Evolutionary conservation across 2,797 vertebrate genomes (phyloP).

Genomic region (Synaphobranchus kaupii): DNA sequence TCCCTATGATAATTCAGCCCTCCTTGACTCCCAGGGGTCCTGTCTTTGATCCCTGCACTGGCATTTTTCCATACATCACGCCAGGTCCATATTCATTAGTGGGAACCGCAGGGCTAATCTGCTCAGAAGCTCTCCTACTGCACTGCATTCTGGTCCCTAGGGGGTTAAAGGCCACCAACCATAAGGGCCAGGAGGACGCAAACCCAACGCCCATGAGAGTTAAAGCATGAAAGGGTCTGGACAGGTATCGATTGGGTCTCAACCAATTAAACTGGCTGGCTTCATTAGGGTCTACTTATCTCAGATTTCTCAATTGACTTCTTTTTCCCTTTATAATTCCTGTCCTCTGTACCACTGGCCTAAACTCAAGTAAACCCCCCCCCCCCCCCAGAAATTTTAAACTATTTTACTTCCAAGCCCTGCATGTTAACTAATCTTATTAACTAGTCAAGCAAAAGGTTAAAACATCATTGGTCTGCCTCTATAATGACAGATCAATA

Average conservation of each 20-base stretch:
- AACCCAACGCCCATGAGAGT: background rate
- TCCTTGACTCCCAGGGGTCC: background rate
- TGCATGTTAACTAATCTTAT: background rate
- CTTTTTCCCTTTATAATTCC: background rate
- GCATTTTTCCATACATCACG: conserved; percentile 17
- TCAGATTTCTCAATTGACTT: background rate
- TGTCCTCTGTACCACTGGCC: background rate
- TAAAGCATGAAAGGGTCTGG: conserved; percentile 21
- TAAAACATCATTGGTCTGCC: background rate
- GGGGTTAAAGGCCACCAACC: conserved; percentile 18
- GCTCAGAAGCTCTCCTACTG: background rate
- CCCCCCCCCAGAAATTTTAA: background rate
- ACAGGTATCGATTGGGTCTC: conserved; percentile 23
- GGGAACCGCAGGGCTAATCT: background rate
- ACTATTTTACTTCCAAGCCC: background rate
- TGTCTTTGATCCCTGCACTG: background rate
- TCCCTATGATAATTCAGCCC: conserved; percentile 9
- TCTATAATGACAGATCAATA: conserved; percentile 33
- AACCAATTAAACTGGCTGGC: conserved; percentile 21
- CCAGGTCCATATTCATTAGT: conserved; percentile 29
- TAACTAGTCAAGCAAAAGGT: background rate
- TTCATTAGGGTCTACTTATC: background rate
- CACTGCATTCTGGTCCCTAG: conserved; percentile 19
- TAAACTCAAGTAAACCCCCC: background rate
- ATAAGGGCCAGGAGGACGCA: background rate